Percentiles rank a stretch among this genome's conserved stretches.
These are phyloP conservation scores for Pristionchus maxplancki DNA, from an alignment of 2,888 invertebrate species.

Conservation along the genomic window DNA sequence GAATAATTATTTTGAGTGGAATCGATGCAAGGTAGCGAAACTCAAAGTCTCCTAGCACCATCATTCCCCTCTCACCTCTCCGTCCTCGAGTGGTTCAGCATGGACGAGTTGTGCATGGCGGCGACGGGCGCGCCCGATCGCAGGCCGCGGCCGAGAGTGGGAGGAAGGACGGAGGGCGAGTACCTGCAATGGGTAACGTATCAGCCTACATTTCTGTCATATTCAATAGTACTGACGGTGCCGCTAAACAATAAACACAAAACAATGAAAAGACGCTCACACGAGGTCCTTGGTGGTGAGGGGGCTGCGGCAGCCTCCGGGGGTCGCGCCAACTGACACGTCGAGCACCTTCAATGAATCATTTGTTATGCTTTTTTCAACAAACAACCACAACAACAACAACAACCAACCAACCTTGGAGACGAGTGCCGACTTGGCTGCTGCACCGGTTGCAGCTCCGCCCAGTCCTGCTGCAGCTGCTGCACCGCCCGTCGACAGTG, in stretches of 20 bases:
- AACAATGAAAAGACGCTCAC: too few relatives aligned
- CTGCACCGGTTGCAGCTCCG: not conserved
- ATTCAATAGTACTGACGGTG: not conserved
- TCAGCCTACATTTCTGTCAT: too few relatives aligned
- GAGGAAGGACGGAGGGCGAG: slow-evolving; percentile 60
- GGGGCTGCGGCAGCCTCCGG: not conserved
- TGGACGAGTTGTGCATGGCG: slow-evolving; percentile 53
- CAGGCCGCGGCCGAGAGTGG: slow-evolving; percentile 65
- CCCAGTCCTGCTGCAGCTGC: not conserved
- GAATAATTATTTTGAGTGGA: too few relatives aligned
- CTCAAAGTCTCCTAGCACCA: too few relatives aligned
- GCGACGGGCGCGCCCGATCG: slow-evolving; percentile 52
- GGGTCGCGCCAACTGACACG: slow-evolving; percentile 20
- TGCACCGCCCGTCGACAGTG: not conserved
- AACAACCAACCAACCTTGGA: too few relatives aligned
- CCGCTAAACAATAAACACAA: too few relatives aligned
- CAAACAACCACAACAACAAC: too few relatives aligned
- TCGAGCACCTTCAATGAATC: slow-evolving; percentile 46
- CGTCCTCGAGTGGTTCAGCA: slow-evolving; percentile 23
- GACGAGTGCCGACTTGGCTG: slow-evolving; percentile 9
- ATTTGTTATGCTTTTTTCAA: too few relatives aligned
- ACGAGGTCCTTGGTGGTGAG: slow-evolving; percentile 44
- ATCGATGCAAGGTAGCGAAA: too few relatives aligned
- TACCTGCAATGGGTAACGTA: slow-evolving; percentile 55
- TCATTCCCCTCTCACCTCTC: not conserved